phyloP scores from a whole-genome alignment of 2,113 vertebrate species.

The Nibea albiflora region DNA sequence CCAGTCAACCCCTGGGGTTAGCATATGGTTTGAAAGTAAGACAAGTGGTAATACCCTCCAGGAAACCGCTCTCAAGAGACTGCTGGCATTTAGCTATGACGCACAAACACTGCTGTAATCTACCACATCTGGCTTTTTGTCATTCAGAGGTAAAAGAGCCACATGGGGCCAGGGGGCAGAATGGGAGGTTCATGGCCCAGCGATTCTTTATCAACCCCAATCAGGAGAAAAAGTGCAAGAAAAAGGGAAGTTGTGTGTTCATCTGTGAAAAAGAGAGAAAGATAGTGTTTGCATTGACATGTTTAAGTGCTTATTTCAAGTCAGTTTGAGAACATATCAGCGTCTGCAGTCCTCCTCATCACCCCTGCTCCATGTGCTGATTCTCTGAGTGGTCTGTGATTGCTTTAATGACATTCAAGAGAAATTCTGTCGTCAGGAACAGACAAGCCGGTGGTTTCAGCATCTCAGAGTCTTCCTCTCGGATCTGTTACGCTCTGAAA shows the following conservation, averaged over 20 bases:
- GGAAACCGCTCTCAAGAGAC: constrained; percentile 67
- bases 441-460: neutral
- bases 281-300: neutral
- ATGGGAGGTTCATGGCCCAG: constrained; percentile 6
- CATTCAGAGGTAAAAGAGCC: constrained; percentile 60
- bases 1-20: constrained; percentile 38
- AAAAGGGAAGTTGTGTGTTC: neutral
- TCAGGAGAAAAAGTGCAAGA: constrained; percentile 32
- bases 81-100: constrained; percentile 79
- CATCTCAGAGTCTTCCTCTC: constrained; percentile 23
- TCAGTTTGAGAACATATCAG: constrained; percentile 10
- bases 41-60: constrained; percentile 45
- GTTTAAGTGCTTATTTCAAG: constrained; percentile 26
- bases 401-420: constrained; percentile 51
- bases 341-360: neutral
- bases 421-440: constrained; percentile 33
- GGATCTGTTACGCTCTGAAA: constrained; percentile 37
- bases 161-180: neutral
- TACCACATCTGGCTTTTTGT: constrained; percentile 52
- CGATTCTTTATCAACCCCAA: constrained; percentile 27
- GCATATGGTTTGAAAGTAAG: constrained; percentile 38
- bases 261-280: neutral
- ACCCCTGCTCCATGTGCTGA: constrained; percentile 14
- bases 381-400: constrained; percentile 48
- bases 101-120: constrained; percentile 77